Conservation (phyloP, 2,797 vertebrate genomes). For the Masticophis lateralis region DNA sequence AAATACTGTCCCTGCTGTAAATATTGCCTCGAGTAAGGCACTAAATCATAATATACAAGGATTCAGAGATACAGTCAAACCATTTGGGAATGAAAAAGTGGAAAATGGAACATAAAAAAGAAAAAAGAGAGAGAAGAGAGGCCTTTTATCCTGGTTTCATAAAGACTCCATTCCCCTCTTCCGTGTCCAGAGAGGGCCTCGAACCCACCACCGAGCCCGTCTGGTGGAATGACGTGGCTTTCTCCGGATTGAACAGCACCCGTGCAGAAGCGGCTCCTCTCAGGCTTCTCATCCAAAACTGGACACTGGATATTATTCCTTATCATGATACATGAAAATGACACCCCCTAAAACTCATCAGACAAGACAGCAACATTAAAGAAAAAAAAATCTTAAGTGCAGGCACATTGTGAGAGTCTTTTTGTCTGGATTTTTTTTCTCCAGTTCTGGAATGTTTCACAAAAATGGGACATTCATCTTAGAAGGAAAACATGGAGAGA, state of each 20-base stretch:
- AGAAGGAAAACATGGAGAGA: conserved; percentile 8
- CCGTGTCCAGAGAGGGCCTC: neutral
- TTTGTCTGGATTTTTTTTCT: neutral
- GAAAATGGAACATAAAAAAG: neutral
- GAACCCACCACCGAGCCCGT: conserved; percentile 2
- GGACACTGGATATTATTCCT: conserved; percentile 67
- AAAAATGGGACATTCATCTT: conserved; percentile 24
- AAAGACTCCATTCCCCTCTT: conserved; percentile 4
- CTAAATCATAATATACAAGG: neutral
- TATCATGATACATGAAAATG: conserved; percentile 40
- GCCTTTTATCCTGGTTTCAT: neutral
- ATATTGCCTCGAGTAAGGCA: conserved; percentile 39
- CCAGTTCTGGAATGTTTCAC: conserved; percentile 30
- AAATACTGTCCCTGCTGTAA: conserved; percentile 4
- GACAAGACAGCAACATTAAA: conserved; percentile 9
- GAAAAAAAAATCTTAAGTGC: neutral
- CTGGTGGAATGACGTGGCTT: neutral
- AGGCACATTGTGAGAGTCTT: conserved; percentile 19
- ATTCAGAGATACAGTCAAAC: neutral
- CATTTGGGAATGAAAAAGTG: neutral
- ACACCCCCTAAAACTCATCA: conserved; percentile 31
- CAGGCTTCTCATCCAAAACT: conserved; percentile 42
- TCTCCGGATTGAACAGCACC: neutral
- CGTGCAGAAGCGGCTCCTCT: conserved; percentile 17
- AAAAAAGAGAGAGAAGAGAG: neutral